These are phyloP conservation scores for Meloe dianella DNA, from an alignment of 2,888 invertebrate genomes.

Conservation along the genomic window DNA sequence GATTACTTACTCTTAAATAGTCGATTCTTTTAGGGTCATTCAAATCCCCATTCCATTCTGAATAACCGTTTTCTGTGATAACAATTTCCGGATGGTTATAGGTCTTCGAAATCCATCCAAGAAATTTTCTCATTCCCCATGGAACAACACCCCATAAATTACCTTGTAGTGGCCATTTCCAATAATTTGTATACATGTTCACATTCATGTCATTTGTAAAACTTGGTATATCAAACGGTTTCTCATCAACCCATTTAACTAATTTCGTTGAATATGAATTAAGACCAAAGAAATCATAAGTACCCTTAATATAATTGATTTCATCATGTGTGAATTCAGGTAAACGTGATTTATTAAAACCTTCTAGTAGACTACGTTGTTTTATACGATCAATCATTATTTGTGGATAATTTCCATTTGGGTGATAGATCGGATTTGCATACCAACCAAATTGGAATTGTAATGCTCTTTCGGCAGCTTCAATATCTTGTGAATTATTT, in stretches of 20 bases:
- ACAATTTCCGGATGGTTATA: conserved; percentile 62
- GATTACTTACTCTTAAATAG: conserved; percentile 26
- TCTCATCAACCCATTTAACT: conserved; percentile 60
- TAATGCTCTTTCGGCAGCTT: conserved; percentile 61
- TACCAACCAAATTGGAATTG: conserved; percentile 71
- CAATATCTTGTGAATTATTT: conserved; percentile 57
- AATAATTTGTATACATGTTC: conserved; percentile 21
- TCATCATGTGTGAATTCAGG: conserved; percentile 67
- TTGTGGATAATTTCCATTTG: conserved; percentile 68
- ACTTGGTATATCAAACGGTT: conserved; percentile 20
- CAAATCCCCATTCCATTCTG: conserved; percentile 59
- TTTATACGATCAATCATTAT: conserved; percentile 64
- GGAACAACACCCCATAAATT: conserved; percentile 55
- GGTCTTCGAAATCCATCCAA: conserved; percentile 55
- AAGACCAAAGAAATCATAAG: conserved; percentile 65
- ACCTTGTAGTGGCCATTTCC: conserved; percentile 23
- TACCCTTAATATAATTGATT: conserved; percentile 64
- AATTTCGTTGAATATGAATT: conserved; percentile 64
- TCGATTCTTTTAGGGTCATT: conserved; percentile 32
- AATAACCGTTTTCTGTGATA: conserved; percentile 66
- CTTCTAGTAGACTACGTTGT: conserved; percentile 64
- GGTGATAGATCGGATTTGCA: conserved; percentile 65
- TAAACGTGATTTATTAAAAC: conserved; percentile 65
- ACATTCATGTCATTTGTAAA: conserved; percentile 29
- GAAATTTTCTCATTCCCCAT: conserved; percentile 64